Evolutionary conservation across 1,140 invertebrate genomes (phyloP), one percentile per base, ranked within the genome.

Genomic region (Augochlora pura): DNA sequence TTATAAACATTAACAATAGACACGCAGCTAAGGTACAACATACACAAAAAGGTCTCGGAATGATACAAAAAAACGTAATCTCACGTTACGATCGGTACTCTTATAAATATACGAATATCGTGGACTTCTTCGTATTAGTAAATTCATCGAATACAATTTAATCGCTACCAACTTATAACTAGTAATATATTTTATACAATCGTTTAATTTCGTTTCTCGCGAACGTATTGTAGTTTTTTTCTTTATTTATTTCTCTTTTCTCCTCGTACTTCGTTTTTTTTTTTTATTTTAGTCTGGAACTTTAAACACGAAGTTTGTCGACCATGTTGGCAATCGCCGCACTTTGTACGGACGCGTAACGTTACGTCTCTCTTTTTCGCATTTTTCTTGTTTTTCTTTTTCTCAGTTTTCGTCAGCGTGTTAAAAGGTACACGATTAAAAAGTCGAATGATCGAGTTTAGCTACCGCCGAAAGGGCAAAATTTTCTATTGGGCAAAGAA

Each of bases 21-120:
- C 80, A 87, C 77, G 66, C 77, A 83, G 57, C 86, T 88, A 80
- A 88, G 88, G 78, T 90, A 86, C 84, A 85, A 82, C 73, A 49
- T 83, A 84, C 72, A 81, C 62, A 81, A 39, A 66, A 86, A 87
- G 86, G 52, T 83, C 82, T 83, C 54, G 75, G 84, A 84, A 89
- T 89, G 82, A 84, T 88, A 88, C 63, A 89, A 87, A 87, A 85
- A 71, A 83, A 87, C 85, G 77, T 88, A 90, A 81, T 84, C 73
- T 18, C 54, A 84, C 66, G 72, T 86, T 85, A 88, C 66, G 81
- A 80, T 88, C 54, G 84, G 84, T 70, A 85, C 86, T 64, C 82
- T 86, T 83, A 87, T 76, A 83, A 83, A 85, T 87, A 77, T 83
- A 83, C 49, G 85, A 86, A 86, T 86, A 80, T 80, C 74, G 81